Conservation (phyloP, 2,113 vertebrate genomes). For the Aegotheles bennettii region DNA sequence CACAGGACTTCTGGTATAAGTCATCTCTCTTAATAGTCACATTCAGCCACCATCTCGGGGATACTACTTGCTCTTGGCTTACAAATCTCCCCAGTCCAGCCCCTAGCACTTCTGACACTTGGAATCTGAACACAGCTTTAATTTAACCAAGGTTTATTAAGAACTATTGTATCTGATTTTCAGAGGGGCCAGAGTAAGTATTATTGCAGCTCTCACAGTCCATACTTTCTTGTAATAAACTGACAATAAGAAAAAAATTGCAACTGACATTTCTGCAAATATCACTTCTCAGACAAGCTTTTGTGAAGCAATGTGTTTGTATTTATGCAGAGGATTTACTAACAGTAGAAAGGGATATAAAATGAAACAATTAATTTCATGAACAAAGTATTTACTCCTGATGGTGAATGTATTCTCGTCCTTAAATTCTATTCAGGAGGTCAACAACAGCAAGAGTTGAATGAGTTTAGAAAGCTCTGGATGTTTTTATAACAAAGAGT, state of each 20-base stretch:
- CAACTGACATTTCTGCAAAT: neutral
- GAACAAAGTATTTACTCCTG: neutral
- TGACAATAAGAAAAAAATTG: neutral
- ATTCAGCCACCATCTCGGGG: neutral
- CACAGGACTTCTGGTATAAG: neutral
- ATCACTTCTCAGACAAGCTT: neutral
- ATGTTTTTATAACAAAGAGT: neutral
- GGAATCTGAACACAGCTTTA: neutral
- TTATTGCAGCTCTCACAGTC: neutral
- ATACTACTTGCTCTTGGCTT: neutral
- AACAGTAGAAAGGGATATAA: neutral
- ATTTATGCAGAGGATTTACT: neutral
- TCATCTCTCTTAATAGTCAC: neutral
- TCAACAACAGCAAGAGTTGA: neutral
- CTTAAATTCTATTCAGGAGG: neutral
- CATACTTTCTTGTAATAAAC: neutral
- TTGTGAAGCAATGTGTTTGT: neutral
- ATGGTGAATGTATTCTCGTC: neutral
- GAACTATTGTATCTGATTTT: neutral
- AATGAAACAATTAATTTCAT: neutral
- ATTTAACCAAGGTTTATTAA: neutral
- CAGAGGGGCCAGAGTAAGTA: neutral
- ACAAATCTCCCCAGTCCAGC: neutral
- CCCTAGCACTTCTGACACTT: neutral
- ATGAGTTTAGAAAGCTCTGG: neutral